Evolutionary conservation across 2,113 vertebrate genomes (phyloP).

Genomic region (Gymnogyps californianus): DNA sequence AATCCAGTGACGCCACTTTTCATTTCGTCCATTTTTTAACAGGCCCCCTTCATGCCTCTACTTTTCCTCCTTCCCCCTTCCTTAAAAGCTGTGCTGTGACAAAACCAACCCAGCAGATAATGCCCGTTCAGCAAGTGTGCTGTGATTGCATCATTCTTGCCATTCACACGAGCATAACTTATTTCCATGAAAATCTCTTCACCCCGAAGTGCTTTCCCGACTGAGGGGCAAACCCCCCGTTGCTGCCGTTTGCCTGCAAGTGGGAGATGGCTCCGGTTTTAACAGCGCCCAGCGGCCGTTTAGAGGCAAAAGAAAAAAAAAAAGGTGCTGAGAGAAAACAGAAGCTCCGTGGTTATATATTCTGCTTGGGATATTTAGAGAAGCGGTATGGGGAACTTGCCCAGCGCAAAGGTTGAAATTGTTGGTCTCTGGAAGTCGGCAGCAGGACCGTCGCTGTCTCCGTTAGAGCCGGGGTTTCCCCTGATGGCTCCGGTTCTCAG

Average conservation of each 20-base stretch:
- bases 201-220: neutral
- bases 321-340: neutral
- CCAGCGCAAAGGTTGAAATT: neutral
- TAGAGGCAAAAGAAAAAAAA: neutral
- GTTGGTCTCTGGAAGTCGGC: neutral
- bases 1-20: neutral
- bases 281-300: rapidly evolving
- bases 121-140: neutral
- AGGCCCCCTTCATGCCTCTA: neutral
- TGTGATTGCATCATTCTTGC: neutral
- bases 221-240: rapidly evolving
- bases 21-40: neutral
- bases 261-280: rapidly evolving
- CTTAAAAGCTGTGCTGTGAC: neutral
- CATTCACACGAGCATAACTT: too few relatives aligned
- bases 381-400: rapidly evolving
- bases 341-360: neutral
- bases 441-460: neutral
- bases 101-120: neutral
- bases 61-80: neutral
- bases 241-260: neutral
- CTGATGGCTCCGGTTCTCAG: neutral
- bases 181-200: neutral
- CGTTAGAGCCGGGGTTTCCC: rapidly evolving
- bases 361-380: neutral